A percentile compares a stretch with the other conserved stretches of the same genome.
Conservation (phyloP, 92 coral and sea anemone genomes). For the Epizoanthus illoricatus region DNA sequence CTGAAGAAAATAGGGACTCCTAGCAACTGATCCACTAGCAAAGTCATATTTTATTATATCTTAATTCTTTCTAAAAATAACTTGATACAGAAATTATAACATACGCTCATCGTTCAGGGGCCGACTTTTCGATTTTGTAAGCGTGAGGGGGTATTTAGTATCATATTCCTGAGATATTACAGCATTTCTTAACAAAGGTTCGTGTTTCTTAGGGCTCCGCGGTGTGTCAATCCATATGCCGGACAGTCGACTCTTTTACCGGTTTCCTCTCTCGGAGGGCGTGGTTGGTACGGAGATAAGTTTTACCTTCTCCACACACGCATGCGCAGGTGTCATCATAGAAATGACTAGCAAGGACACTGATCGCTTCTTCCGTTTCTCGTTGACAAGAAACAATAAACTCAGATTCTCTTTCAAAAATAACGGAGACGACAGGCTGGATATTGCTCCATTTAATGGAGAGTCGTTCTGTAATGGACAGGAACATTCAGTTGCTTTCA, state of each 20-base stretch:
- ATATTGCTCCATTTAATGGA: not conserved
- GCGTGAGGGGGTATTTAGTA: too few species aligned
- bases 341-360: conserved; percentile 31
- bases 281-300: conserved; percentile 17
- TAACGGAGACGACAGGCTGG: conserved; percentile 3
- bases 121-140: too few species aligned
- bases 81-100: too few species aligned
- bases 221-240: conserved; percentile 6
- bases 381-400: not conserved
- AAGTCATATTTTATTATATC: too few species aligned
- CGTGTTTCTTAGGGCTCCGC: not conserved
- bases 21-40: too few species aligned
- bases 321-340: not conserved
- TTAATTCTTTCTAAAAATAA: too few species aligned
- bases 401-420: conserved; percentile 14
- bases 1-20: too few species aligned
- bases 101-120: too few species aligned
- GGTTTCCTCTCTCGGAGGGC: conserved; percentile 6
- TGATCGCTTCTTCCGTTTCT: conserved; percentile 20
- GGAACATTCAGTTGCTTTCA: conserved; percentile 2
- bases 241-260: conserved; percentile 18
- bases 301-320: conserved; percentile 13
- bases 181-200: too few species aligned
- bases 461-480: conserved; percentile 9
- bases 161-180: too few species aligned